A percentile compares a stretch with the other conserved stretches of the same genome.
phyloP scores from a whole-genome alignment of 2,113 vertebrate species.

The Cavia aperea region DNA sequence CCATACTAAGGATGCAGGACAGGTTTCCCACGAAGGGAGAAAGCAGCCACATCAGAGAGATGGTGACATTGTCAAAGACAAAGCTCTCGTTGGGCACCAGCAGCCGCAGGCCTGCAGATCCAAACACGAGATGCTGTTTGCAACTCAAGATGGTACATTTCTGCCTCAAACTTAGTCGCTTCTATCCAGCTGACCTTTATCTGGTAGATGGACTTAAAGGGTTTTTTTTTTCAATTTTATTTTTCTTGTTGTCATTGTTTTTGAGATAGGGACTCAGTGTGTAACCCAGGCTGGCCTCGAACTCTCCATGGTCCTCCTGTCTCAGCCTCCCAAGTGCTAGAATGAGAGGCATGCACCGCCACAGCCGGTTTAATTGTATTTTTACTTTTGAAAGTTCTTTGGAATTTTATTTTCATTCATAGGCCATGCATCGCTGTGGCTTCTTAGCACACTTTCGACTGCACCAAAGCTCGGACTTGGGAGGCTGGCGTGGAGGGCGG shows the following conservation, averaged over 20 bases:
- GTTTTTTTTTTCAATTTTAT: not conserved
- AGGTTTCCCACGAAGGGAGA: conserved; percentile 89
- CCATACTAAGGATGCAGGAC: conserved; percentile 85
- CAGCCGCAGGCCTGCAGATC: conserved; percentile 83
- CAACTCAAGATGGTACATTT: not conserved
- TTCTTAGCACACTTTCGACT: not conserved
- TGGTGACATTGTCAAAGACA: conserved; percentile 82
- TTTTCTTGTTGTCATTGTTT: not conserved
- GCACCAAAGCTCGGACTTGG: not conserved
- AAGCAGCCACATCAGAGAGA: conserved; percentile 89
- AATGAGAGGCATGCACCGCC: not conserved
- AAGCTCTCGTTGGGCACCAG: conserved; percentile 76
- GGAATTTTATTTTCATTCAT: conserved; percentile 9
- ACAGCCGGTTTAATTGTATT: not conserved
- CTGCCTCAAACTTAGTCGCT: not conserved
- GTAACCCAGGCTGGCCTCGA: not conserved
- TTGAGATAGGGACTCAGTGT: not conserved
- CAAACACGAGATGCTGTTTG: conserved; percentile 6
- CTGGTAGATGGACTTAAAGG: not conserved
- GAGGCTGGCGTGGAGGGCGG: not conserved
- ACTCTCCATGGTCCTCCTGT: not conserved
- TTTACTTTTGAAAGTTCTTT: conserved; percentile 24
- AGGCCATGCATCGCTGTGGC: not conserved
- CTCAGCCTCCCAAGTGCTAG: not conserved
- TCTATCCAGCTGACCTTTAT: not conserved